These are phyloP conservation scores for Falco cherrug DNA, from an alignment of 2,797 vertebrate genomes.

Conservation along the genomic window DNA sequence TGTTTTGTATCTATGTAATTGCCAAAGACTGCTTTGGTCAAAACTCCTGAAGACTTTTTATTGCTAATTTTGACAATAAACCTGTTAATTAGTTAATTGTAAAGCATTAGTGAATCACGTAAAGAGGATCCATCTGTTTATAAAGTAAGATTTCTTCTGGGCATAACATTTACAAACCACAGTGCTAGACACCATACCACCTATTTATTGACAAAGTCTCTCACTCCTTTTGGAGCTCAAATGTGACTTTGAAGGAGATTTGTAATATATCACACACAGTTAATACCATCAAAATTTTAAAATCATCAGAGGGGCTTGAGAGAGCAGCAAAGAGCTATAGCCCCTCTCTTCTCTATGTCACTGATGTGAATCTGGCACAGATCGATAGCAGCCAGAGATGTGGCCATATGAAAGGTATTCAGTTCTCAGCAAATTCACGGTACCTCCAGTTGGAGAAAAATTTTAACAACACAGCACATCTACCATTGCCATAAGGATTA, in stretches of 20 bases:
- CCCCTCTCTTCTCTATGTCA: neutral
- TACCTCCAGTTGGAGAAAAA: neutral
- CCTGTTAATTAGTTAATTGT: conserved; percentile 83
- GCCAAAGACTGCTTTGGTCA: conserved; percentile 78
- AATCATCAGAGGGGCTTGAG: neutral
- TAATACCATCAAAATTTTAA: neutral
- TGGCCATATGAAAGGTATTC: neutral
- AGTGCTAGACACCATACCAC: conserved; percentile 16
- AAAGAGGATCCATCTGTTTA: conserved; percentile 83
- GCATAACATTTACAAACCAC: conserved; percentile 72
- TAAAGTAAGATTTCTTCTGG: conserved; percentile 78
- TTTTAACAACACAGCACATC: neutral
- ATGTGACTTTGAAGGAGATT: conserved; percentile 39
- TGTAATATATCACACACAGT: neutral
- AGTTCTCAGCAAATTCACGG: neutral
- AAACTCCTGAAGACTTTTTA: conserved; percentile 80
- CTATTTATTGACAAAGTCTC: conserved; percentile 48
- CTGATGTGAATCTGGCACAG: neutral
- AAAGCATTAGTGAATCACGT: conserved; percentile 81
- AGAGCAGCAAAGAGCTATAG: neutral
- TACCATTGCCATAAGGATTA: neutral
- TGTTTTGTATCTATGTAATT: conserved; percentile 78
- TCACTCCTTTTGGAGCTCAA: neutral
- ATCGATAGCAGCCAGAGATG: neutral
- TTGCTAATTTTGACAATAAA: conserved; percentile 84